Percentiles rank a stretch among this genome's conserved stretches.
phyloP scores from a whole-genome alignment of 2,797 vertebrate species.

The Xenops minutus region DNA sequence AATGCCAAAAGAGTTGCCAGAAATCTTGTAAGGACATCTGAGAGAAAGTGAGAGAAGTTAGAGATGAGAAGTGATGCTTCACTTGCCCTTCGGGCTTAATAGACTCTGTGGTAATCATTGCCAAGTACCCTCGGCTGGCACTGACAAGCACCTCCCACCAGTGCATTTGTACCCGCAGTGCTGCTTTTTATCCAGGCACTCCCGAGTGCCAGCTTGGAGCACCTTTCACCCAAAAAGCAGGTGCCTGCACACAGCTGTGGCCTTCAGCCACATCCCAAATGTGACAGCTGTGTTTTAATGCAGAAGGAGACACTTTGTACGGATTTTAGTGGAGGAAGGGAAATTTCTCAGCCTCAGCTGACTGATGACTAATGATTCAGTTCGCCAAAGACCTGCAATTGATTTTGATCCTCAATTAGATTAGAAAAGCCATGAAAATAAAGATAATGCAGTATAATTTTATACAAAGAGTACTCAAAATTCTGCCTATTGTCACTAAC shows the following conservation, averaged over 20 bases:
- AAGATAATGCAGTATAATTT: neutral
- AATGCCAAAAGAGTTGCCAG: neutral
- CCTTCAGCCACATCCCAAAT: neutral
- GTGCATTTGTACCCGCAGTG: fast-evolving
- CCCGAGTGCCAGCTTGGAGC: fast-evolving
- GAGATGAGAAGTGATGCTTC: neutral
- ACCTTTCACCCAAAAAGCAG: neutral
- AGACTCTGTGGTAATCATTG: neutral
- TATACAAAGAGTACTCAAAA: neutral
- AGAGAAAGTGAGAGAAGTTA: neutral
- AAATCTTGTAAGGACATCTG: fast-evolving
- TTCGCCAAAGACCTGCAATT: neutral
- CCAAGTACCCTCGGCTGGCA: neutral
- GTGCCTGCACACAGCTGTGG: neutral
- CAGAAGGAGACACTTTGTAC: fast-evolving
- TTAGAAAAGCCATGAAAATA: neutral
- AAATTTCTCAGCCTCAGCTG: neutral
- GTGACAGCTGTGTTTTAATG: neutral
- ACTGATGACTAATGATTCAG: neutral
- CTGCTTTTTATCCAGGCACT: neutral
- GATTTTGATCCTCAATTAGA: neutral
- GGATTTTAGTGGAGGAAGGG: neutral
- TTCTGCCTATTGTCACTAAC: neutral
- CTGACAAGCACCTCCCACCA: neutral
- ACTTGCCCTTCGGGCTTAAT: neutral